Evolutionary conservation across 1,140 invertebrate species (phyloP), one percentile per base, ranked within the genome.

Genomic region (Cydia fagiglandana): DNA sequence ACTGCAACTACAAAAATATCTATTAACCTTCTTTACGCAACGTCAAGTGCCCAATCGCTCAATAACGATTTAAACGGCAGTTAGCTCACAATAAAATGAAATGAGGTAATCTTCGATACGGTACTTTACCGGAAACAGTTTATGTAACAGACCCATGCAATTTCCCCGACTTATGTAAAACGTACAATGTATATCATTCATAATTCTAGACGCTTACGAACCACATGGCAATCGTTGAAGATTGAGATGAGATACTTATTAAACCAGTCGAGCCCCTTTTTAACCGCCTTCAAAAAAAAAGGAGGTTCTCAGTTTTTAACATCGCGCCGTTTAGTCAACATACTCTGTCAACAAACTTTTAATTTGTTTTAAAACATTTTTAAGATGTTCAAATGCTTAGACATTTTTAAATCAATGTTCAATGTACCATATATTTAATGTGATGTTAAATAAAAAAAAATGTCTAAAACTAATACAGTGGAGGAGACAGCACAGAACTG

Each of bases 21-120:
- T 24, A 61, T 61, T 61, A 61, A 24, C 56, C 17, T 61, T 20
- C 56, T 61, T 61, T 61, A 61, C 56, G 56, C 17, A 61, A 24
- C 56, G 56, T 53, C 50, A 53, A 24, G 17, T 20, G 5, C 56
- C 56, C 24, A 61, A 61, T 61, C 56, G 56, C 4, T 17, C 0
- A 15, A 53, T 10, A 4, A 17, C 9, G n/a, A 61, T 61, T 61
- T 61, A 61, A 20, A 61, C 56, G 56, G 56, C 56, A 61, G 56
- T 61, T 61, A 61, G 56, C 15, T 61, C 56, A 61, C 56, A 20
- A 61, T 61, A 61, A 61, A 45, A 45, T 45, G 10, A 45, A 61
- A 24, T 61, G 56, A 61, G 56, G 56, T 61, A 61, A 61, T 61
- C 17, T 61, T 24, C 56, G 56, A 61, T 61, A 61, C 56, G 56